These are phyloP conservation scores for Takifugu bimaculatus DNA, from an alignment of 2,113 vertebrate genomes.

Conservation along the genomic window DNA sequence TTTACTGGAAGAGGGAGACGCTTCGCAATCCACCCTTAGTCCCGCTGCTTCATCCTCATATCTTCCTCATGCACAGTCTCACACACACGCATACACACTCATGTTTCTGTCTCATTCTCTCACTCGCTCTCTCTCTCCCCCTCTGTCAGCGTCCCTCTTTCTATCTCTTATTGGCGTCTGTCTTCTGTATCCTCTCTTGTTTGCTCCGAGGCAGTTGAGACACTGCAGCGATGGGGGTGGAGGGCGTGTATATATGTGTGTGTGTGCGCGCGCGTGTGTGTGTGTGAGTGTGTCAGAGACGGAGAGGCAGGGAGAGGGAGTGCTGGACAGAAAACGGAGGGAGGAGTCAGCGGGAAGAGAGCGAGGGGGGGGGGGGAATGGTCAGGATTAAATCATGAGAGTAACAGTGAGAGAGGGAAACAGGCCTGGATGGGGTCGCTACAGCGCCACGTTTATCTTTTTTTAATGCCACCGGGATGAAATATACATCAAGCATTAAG, in stretches of 20 bases:
- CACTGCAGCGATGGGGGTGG: constrained; percentile 81
- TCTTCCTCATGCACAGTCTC: constrained; percentile 50
- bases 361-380: constrained; percentile 59
- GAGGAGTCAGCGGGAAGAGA: constrained; percentile 65
- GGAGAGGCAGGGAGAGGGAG: constrained; percentile 65
- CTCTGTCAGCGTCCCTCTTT: constrained; percentile 42
- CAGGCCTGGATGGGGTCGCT: constrained; percentile 34
- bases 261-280: constrained; percentile 39
- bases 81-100: constrained; percentile 12
- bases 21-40: constrained; percentile 69
- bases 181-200: constrained; percentile 75
- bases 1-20: constrained; percentile 64
- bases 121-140: constrained; percentile 29
- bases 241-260: constrained; percentile 74
- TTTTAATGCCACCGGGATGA: constrained; percentile 33
- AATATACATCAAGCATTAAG: constrained; percentile 37
- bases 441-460: constrained; percentile 14
- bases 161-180: constrained; percentile 65
- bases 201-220: constrained; percentile 80
- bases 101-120: constrained; percentile 22
- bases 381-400: constrained; percentile 72
- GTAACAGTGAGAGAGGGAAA: constrained; percentile 45
- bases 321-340: constrained; percentile 66
- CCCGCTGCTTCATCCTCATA: constrained; percentile 66
- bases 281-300: constrained; percentile 67